Conservation (phyloP, 2,797 vertebrate genomes). For the Tinamus major region DNA sequence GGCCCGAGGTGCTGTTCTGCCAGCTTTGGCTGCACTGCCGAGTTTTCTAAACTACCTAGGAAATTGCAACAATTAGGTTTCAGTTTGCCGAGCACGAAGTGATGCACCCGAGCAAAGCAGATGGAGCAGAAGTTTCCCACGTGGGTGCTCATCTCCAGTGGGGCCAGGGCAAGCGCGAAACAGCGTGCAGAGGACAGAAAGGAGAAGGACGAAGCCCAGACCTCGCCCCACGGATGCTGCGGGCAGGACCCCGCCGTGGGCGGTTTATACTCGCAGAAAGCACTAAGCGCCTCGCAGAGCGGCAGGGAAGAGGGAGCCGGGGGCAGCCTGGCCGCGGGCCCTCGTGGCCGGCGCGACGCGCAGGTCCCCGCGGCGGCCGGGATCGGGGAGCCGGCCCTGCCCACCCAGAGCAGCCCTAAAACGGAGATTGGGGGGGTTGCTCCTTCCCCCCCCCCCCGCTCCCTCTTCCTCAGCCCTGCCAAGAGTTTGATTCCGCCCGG, state of each 20-base stretch:
- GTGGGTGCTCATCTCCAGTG: background rate
- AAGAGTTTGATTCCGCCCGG: conserved; percentile 4
- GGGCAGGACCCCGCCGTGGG: background rate
- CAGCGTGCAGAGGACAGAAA: accelerated
- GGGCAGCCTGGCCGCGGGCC: background rate
- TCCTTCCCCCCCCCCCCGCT: background rate
- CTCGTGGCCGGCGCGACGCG: background rate
- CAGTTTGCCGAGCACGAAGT: background rate
- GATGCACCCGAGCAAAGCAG: background rate
- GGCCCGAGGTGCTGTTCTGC: conserved; percentile 41
- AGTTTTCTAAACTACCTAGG: conserved; percentile 19
- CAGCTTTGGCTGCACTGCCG: conserved; percentile 26
- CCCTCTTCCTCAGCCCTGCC: background rate
- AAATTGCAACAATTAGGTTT: conserved; percentile 1
- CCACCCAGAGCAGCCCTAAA: background rate
- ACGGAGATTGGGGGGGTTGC: background rate
- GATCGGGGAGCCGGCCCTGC: background rate
- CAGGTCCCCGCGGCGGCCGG: background rate
- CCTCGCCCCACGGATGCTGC: background rate
- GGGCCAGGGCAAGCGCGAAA: background rate
- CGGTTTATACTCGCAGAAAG: background rate
- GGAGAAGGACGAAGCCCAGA: background rate
- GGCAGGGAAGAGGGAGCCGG: background rate
- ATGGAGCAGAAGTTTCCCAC: background rate
- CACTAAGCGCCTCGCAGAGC: background rate